These are phyloP conservation scores for Trichonephila clavata DNA, from an alignment of 1,140 invertebrate genomes.

Conservation along the genomic window DNA sequence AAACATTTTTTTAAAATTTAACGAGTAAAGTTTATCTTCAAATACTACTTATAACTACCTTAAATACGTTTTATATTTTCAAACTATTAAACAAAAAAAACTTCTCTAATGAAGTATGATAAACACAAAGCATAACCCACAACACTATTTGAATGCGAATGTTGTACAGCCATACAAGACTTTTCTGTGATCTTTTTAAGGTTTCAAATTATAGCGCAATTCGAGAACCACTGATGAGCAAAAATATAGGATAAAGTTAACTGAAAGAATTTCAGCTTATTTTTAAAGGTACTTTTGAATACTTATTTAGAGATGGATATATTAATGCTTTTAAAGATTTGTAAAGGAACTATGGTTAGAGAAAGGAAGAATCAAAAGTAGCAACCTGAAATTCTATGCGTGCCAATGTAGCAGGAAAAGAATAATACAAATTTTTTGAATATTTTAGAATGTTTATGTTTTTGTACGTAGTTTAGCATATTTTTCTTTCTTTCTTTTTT, in stretches of 20 bases:
- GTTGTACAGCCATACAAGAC: not conserved
- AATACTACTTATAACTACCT: no score
- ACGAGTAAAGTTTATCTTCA: no score
- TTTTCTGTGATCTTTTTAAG: not conserved
- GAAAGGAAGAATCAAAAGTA: conserved; percentile 3
- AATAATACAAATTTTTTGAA: not conserved
- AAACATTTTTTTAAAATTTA: no score
- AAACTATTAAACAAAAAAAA: no score
- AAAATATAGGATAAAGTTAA: not conserved
- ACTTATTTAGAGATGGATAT: not conserved
- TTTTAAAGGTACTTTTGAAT: not conserved
- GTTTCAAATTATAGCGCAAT: not conserved
- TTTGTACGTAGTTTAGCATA: not conserved
- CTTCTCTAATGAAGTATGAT: no score
- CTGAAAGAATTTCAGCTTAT: not conserved
- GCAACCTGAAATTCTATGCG: no score
- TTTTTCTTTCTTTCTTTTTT: not conserved
- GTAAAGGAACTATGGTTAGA: not conserved
- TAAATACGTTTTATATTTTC: no score
- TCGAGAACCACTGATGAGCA: not conserved
- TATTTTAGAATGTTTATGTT: not conserved
- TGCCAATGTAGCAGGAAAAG: not conserved
- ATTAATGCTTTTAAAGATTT: not conserved
- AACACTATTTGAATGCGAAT: not conserved
- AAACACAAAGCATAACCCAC: no score